Base-by-base conservation (phyloP, 1,140 invertebrate genomes). In the Maconellicoccus hirsutus region DNA sequence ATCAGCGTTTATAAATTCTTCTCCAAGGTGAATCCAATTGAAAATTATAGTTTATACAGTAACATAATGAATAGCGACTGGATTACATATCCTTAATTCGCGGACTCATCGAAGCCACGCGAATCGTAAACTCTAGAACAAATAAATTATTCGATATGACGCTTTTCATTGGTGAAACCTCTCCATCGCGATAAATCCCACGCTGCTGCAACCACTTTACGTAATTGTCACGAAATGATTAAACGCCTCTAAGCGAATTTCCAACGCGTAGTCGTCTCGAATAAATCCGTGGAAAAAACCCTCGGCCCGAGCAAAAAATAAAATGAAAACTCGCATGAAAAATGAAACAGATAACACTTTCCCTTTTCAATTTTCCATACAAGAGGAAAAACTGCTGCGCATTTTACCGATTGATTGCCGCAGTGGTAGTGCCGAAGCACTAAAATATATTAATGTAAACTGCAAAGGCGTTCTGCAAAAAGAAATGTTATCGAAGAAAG, bases 301-400 rank as follows among this genome's bases (percentile, higher is more conserved):
- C 29, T 6, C 29, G 4, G 12, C 29, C 4, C 29, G 29, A 33
- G 29, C n/a, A 38, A 7, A 14, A 38, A 38, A 38, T 38, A 38
- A 38, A 38, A 52, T 52, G 42, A 19, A 52, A 14, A 52, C 42
- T 52, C 42, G n/a, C n/a, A 52, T 52, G 42, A 52, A 52, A 52
- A 52, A 52, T 52, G 42, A 52, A 52, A 52, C 42, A 19, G 42
- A 52, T 52, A 16, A 52, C n/a, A 52, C 42, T 52, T 52, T 52
- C 42, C 42, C n/a, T 52, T 52, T 52, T 52, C 42, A 52, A 52
- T 52, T 52, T 52, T 52, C 42, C 42, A 52, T 52, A 52, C n/a
- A 52, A 14, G 12, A 52, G 12, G 42, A 52, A 52, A 33, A 52
- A 19, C 42, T 52, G 29, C 29, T 19, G 6, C 42, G 42, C 42